phyloP scores from a whole-genome alignment of 2,888 invertebrate species.

The Drosophila helvetica region DNA sequence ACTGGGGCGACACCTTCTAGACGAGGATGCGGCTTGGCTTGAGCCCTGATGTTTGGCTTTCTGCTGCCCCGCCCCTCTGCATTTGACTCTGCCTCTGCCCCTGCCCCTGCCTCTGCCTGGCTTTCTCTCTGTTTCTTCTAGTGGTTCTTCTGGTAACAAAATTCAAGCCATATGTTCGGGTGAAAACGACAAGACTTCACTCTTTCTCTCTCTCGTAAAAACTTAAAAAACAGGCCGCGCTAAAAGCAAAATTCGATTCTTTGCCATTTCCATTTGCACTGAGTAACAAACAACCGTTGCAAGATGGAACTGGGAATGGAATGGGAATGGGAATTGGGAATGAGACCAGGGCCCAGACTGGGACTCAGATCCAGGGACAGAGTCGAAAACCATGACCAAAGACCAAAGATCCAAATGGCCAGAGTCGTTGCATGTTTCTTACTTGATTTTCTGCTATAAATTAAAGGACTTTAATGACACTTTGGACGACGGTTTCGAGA shows the following conservation, averaged over 20 bases:
- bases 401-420: constrained; percentile 50
- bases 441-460: constrained; percentile 79
- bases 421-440: constrained; percentile 79
- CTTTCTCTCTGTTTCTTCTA: too few species aligned
- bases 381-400: constrained; percentile 49
- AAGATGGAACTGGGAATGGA: constrained; percentile 38
- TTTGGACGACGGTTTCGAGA: constrained; percentile 69
- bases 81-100: background rate
- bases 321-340: constrained; percentile 22
- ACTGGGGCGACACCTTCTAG: constrained; percentile 64
- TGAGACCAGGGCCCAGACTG: constrained; percentile 33
- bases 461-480: constrained; percentile 79
- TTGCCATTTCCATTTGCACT: constrained; percentile 69
- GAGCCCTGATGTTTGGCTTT: constrained; percentile 39
- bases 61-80: background rate
- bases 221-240: constrained; percentile 77
- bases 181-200: constrained; percentile 69
- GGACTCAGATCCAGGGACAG: constrained; percentile 4
- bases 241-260: constrained; percentile 79
- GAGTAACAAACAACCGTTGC: constrained; percentile 78
- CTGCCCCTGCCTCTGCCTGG: background rate
- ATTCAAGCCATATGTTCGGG: constrained; percentile 72
- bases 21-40: constrained; percentile 39
- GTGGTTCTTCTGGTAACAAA: constrained; percentile 4
- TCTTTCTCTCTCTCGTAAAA: constrained; percentile 40